Base-by-base conservation (phyloP, 2,888 invertebrate genomes). In the Theristus sp. region DNA sequence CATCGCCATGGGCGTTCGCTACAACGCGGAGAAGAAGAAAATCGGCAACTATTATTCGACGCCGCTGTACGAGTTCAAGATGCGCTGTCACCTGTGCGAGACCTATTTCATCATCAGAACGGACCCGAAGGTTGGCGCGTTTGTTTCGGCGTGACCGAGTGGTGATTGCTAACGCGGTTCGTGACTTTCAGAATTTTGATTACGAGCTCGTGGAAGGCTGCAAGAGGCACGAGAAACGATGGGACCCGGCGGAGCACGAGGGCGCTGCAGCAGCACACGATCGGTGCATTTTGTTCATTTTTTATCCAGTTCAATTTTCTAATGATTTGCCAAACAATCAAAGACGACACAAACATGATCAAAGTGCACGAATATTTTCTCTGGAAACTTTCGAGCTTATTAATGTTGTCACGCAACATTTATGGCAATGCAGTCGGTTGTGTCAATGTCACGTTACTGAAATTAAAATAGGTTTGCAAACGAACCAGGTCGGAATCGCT, bases 1-100 rank as follows among this genome's bases (percentile, higher is more conserved):
- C 73, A 90, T 99, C 61, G 98, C 94, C 31, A 98, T 96, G 94
- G 96, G 98, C 0, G 96, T 98, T 0, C 82, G 98, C 58, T 98
- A 98, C 75, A 98, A 81, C 71, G 80, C 81, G 26, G 80, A 81
- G 69, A 81, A 81, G 70, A 76, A 75, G 46, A 81, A 80, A 70
- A 72, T 90, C 58, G 98, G 96, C 66, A 96, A 91, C 87, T 98
- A 98, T 74, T 96, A 93, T 72, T 87, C 86, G 1, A 98, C 98
- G 0, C 96, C 98, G 0, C 82, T 99, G 1, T 98, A 90, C 74
- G 89, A 96, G 76, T 99, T 99, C 73, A 82, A 89, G 60, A 98
- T 99, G 96, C 96, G 96, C 73, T 99, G 98, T 73, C 96, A 98
- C 75, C 79, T 98, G 3, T 93, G 98, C 74, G 86, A 91, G 73